Evolutionary conservation across 1,140 invertebrate genomes (phyloP), one percentile per base, ranked within the genome.

Genomic region (Leptopilina clavipes): DNA sequence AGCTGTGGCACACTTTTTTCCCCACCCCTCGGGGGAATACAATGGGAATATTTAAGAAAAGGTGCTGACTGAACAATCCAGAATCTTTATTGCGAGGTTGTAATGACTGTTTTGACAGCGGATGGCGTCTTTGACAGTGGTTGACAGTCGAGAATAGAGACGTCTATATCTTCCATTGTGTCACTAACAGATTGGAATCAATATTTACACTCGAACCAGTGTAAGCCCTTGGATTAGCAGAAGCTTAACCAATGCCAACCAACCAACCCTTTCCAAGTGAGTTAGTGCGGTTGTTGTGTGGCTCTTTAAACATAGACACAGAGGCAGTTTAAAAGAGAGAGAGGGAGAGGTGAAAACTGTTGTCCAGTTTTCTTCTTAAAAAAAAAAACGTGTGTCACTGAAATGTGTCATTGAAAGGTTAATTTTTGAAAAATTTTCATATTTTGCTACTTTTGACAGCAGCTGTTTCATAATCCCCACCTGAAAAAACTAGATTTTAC

Each of bases 31-130:
- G 25, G 25, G 5, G 25, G 59, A 31, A 14, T 65, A 65, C 59
- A 65, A 65, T 19, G 45, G 25, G 12, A 70, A 45, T 40, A 40
- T 40, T 74, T 18, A 70, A 48, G 37, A 18, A 17, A 9, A 37
- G 59, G 43, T 71, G 43, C 17, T 19, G 22, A 31, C 25, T 12
- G 11, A 1, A 22, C 59, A 65, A 65, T 65, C 25, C 5, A 31
- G 71, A 81, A 79, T 79, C 48, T 76, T 79, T 56, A 74, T 79
- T 77, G 78, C 14, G 77, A 81, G 71, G 73, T 72, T 77, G 59
- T 83, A 88, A 87, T 84, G 79, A 87, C 71, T 89, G 81, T 89
- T 89, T 88, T 89, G 87, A 88, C 86, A 88, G 82, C 79, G 78
- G 81, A 79, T 78, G 70, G 72, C 65, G 75, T 74, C 70, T 14